These are phyloP conservation scores for Platanista minor DNA, from an alignment of 2,113 vertebrate species.

Conservation along the genomic window DNA sequence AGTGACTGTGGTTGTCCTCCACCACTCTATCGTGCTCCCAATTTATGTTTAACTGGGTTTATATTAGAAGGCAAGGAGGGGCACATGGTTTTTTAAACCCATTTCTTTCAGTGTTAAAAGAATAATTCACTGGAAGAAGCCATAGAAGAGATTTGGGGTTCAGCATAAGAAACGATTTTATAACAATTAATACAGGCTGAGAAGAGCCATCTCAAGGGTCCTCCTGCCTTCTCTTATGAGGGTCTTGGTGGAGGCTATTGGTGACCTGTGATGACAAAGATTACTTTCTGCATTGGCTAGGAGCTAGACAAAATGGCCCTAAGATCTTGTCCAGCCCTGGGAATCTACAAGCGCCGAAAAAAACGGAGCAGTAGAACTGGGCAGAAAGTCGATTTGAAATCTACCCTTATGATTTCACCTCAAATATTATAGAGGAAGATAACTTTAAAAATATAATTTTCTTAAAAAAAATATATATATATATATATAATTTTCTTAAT, in stretches of 20 bases:
- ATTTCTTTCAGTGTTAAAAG: constrained; percentile 2
- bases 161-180: not conserved
- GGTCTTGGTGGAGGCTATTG: not conserved
- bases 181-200: not conserved
- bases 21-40: not conserved
- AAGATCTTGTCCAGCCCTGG: not conserved
- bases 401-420: not conserved
- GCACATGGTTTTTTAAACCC: not conserved
- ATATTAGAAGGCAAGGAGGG: not conserved
- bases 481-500: not conserved
- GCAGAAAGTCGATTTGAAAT: not conserved
- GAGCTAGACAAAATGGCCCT: not conserved
- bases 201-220: not conserved
- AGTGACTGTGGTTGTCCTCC: not conserved
- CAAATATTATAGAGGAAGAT: not conserved
- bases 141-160: not conserved
- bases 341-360: not conserved
- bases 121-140: not conserved
- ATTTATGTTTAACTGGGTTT: not conserved
- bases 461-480: not conserved
- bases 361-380: not conserved
- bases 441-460: not conserved
- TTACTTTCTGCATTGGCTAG: not conserved
- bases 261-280: not conserved
- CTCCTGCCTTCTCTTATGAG: not conserved